Base-by-base conservation (phyloP, 2,888 invertebrate species). In the Torymus tubicola region DNA sequence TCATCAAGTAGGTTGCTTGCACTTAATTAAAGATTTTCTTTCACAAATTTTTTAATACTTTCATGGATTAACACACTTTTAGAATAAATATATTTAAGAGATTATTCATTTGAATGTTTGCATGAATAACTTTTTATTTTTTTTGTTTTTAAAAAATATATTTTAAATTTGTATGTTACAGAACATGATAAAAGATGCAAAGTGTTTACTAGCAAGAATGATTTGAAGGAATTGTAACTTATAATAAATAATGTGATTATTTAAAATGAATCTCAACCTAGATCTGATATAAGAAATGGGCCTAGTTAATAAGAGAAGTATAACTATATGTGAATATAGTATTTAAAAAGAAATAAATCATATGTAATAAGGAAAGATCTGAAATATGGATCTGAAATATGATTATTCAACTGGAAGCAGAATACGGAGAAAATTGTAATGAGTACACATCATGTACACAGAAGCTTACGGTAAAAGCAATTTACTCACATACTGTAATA, bases 351-450 rank as follows among this genome's bases (percentile, higher is more conserved):
- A 64, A 21, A 10, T 78, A n/a, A 50, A 58, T 58, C 12, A 10
- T 58, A 72, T 60, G 10, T 50, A 70, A 18, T 11, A 42, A 60
- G 65, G 53, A 18, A 42, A 68, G 42, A 63, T 72, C 42, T 53
- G 50, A 60, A 78, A 31, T 2, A 72, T 72, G 68, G 64, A 63
- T 69, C 12, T 73, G 31, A 73, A 18, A 24, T 21, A 63, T 14
- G 12, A 64, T 8, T 60, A 63, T 31, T 63, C 68, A 68, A 57
- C 14, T 67, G 16, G 42, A 76, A 61, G 21, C n/a, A 50, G 52
- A 72, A 53, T 12, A 11, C 50, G 58, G 53, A 63, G 65, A 71
- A 80, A 67, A 76, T 58, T 71, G 61, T 14, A 70, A 64, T 75
- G 50, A 50, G 5, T 13, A 12, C 21, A 12, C 64, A 16, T 16